Conservation (phyloP, 2,113 vertebrate genomes). For the Pomatostomus ruficeps region DNA sequence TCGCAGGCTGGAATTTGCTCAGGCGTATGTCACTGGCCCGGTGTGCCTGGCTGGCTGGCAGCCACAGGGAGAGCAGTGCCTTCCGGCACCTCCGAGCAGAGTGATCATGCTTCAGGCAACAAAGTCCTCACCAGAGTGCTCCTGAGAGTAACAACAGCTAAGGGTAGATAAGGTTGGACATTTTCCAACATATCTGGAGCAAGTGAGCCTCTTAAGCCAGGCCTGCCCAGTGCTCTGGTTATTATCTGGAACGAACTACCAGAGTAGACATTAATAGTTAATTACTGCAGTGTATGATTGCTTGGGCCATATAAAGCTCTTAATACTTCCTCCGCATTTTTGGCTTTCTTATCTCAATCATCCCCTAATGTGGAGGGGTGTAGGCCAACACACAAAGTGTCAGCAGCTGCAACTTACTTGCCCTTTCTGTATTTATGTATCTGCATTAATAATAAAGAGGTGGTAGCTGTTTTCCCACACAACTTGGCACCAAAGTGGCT, state of each 20-base stretch:
- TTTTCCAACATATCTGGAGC: neutral
- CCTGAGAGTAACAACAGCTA: neutral
- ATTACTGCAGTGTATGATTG: neutral
- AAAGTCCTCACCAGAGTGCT: neutral
- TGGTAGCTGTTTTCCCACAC: neutral
- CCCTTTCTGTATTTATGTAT: neutral
- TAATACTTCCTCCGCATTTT: neutral
- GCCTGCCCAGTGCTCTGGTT: neutral
- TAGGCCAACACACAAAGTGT: neutral
- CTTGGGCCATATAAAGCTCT: neutral
- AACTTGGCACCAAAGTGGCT: neutral
- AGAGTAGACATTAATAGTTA: neutral
- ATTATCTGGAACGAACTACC: neutral
- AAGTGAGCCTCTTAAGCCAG: neutral
- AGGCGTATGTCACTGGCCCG: neutral
- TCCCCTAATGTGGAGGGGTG: neutral
- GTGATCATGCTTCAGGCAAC: rapidly evolving
- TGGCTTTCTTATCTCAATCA: neutral
- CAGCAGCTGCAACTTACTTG: neutral
- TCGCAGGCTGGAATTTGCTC: neutral
- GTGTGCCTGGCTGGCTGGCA: neutral
- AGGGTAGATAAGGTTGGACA: neutral
- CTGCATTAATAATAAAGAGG: neutral
- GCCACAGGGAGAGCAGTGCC: neutral
- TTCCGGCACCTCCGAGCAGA: neutral